A percentile compares a stretch with the other conserved stretches of the same genome.
Evolutionary conservation across 2,888 invertebrate species (phyloP).

Genomic region (Chirona hameri): DNA sequence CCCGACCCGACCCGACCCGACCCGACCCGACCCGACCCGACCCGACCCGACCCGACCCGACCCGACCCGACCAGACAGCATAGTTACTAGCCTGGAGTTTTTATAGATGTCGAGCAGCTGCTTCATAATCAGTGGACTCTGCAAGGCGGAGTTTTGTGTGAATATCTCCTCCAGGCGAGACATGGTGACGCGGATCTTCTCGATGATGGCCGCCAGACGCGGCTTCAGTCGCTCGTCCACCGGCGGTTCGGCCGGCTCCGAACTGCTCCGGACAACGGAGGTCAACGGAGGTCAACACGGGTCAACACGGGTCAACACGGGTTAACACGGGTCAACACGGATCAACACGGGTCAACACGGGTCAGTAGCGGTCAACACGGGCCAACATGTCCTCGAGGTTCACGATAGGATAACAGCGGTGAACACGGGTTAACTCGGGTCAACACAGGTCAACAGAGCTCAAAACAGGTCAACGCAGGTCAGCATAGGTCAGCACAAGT

Average conservation of each 20-base stretch:
- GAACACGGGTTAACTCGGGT: background rate
- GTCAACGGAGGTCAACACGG: too few relatives aligned
- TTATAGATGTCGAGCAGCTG: slow-evolving; percentile 77
- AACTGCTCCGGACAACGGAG: background rate
- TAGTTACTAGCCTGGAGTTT: slow-evolving; percentile 58
- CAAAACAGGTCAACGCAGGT: background rate
- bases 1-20: too few relatives aligned
- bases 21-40: too few relatives aligned
- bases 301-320: too few relatives aligned
- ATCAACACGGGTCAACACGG: too few relatives aligned
- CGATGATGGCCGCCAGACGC: slow-evolving; percentile 69
- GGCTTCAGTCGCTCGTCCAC: slow-evolving; percentile 49
- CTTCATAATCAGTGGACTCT: slow-evolving; percentile 70
- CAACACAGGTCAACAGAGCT: background rate
- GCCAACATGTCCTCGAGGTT: too few relatives aligned
- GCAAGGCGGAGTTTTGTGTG: slow-evolving; percentile 67
- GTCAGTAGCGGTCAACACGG: too few relatives aligned
- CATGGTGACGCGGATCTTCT: slow-evolving; percentile 70
- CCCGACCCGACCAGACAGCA: background rate
- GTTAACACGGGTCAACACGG: too few relatives aligned
- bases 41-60: too few relatives aligned
- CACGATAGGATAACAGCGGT: too few relatives aligned
- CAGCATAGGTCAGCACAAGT: background rate
- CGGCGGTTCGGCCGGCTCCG: background rate
- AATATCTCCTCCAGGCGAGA: slow-evolving; percentile 73